phyloP scores from a whole-genome alignment of 2,113 vertebrate species.

The Pithys albifrons region DNA sequence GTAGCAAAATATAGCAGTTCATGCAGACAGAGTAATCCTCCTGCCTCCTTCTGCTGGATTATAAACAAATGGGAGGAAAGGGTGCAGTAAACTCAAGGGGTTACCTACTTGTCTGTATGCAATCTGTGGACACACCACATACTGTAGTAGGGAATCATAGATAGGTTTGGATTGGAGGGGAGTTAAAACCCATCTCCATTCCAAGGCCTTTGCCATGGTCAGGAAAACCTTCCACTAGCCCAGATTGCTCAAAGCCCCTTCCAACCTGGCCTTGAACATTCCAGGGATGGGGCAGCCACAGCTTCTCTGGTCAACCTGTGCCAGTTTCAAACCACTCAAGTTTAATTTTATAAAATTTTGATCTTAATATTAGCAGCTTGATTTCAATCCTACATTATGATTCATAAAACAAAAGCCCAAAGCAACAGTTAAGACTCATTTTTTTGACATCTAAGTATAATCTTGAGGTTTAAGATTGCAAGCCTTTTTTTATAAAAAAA shows the following conservation, averaged over 20 bases:
- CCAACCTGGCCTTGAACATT: background rate
- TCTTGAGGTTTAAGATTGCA: background rate
- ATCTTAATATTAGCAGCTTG: background rate
- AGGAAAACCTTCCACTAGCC: background rate
- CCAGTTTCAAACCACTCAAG: background rate
- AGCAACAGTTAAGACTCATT: background rate
- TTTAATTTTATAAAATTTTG: background rate
- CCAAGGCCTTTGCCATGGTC: background rate
- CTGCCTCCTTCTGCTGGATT: background rate
- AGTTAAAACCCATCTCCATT: background rate
- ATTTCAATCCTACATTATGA: background rate
- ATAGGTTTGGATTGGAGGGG: background rate
- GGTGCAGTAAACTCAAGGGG: fast-evolving
- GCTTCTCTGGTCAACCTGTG: background rate
- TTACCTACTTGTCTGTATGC: background rate
- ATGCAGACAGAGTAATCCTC: background rate
- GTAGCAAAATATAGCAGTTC: fast-evolving
- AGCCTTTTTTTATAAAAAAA: background rate
- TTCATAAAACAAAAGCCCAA: background rate
- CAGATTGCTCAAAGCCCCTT: background rate
- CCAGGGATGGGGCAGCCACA: background rate
- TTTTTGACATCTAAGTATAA: background rate
- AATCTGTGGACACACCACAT: background rate
- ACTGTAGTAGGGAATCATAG: background rate
- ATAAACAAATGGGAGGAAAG: background rate